Evolutionary conservation across 2,113 vertebrate genomes (phyloP), one percentile per base, ranked within the genome.

Genomic region (Potamarius usumacintae): DNA sequence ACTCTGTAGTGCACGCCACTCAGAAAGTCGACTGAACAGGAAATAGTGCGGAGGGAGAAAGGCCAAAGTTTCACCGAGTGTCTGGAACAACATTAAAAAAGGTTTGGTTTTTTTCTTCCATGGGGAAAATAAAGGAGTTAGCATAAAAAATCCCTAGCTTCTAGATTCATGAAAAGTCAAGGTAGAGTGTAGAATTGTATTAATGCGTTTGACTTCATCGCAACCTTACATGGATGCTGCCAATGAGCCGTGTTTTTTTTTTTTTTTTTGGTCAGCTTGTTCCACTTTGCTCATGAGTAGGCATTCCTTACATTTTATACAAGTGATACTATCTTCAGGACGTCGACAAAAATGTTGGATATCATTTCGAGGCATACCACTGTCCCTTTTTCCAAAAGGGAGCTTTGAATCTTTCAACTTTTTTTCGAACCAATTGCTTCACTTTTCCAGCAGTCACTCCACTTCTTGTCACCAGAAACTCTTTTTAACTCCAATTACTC

Each of bases 1-100:
- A 48, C 50, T 92, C 80, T 71, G 48, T 48, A 55, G 81, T 62
- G 48, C 25, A 62, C 15, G 48, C 22, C 15, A 17, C 25, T 22
- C 50, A 60, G 2, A 80, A 87, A 30, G 52, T 58, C 22, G 14
- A 72, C 53, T 20, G 20, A 85, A 63, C 67, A 85, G 83, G 50
- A 84, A 52, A 60, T 25, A 72, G 14, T 22, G 69, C 20, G 60
- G 78, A 58, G n/a, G 63, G 30, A 77, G 60, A 85, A 62, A 58
- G 58, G 72, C 84, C 18, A 85, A 85, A 78, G 72, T 85, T 78
- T 77, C 25, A 50, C 55, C 8, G 15, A 52, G 42, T 52, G 14
- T 72, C n/a, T 57, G 27, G 52, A 57, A 84, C 17, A 57, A 55
- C 48, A 22, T 71, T 52, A 18, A 20, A 57, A 55, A 80, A 11